A percentile compares a stretch with the other conserved stretches of the same genome.
Conservation (phyloP, 2,113 vertebrate genomes). For the Oceanodroma tethys region DNA sequence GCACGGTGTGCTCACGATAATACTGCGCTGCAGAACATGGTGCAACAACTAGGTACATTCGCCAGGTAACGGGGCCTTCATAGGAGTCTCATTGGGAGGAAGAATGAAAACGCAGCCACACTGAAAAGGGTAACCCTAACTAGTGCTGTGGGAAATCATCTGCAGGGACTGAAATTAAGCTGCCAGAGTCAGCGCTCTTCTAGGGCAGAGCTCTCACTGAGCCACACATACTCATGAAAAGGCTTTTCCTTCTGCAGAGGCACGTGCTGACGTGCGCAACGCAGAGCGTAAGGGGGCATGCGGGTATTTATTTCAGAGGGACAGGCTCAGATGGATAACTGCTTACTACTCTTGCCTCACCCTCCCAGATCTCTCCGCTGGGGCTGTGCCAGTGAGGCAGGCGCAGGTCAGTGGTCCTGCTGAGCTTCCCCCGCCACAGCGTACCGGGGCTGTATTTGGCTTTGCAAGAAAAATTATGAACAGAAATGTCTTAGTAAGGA, state of each 20-base stretch:
- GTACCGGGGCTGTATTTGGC: neutral
- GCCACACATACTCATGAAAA: neutral
- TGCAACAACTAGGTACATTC: neutral
- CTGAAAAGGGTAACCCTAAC: neutral
- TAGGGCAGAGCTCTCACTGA: neutral
- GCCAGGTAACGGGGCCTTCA: neutral
- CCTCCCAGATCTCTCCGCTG: neutral
- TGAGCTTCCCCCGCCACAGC: neutral
- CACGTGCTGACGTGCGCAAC: rapidly evolving
- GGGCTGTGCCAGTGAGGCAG: neutral
- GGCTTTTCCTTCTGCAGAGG: neutral
- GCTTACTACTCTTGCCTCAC: neutral
- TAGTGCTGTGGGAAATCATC: neutral
- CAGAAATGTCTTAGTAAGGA: neutral
- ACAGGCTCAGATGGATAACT: neutral
- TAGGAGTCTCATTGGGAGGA: neutral
- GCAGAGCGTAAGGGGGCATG: neutral
- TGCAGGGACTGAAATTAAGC: neutral
- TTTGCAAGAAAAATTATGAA: neutral
- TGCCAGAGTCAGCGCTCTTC: neutral
- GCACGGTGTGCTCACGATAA: neutral
- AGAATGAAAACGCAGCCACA: neutral
- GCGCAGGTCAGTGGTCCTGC: neutral
- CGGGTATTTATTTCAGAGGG: neutral
- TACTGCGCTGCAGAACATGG: neutral